Percentiles rank a stretch among this genome's conserved stretches.
These are phyloP conservation scores for Balearica regulorum DNA, from an alignment of 2,797 vertebrate genomes.

Conservation along the genomic window DNA sequence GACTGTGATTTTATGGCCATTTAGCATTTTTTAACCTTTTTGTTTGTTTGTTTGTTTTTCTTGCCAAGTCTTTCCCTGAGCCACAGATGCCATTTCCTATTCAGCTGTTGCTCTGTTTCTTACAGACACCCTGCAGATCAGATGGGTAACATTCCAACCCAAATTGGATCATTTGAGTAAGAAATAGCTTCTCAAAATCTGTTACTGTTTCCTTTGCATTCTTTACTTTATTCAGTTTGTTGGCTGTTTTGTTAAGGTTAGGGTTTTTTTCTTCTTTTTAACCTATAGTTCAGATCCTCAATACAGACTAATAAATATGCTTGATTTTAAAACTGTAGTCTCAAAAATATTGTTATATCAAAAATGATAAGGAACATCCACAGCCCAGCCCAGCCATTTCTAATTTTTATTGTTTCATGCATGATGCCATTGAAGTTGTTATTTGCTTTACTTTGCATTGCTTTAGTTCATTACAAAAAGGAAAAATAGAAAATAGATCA, in stretches of 20 bases:
- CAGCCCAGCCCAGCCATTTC: not conserved
- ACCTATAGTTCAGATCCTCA: not conserved
- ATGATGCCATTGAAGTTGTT: not conserved
- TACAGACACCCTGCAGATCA: constrained; percentile 51
- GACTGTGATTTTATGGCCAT: constrained; percentile 32
- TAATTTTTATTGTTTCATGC: not conserved
- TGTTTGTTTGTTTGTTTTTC: constrained; percentile 37
- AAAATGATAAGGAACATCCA: not conserved
- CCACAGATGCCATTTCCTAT: constrained; percentile 54
- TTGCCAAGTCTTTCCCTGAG: constrained; percentile 61
- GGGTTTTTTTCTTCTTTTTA: not conserved
- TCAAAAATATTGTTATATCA: not conserved
- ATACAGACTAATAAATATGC: not conserved
- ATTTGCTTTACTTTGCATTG: not conserved
- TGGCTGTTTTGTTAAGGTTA: not conserved
- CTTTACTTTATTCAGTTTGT: not conserved
- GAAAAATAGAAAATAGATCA: not conserved
- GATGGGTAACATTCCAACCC: constrained; percentile 37
- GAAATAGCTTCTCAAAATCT: constrained; percentile 47
- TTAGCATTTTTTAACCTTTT: constrained; percentile 51
- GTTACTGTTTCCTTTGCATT: constrained; percentile 6
- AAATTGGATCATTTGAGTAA: constrained; percentile 36
- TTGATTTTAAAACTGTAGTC: not conserved
- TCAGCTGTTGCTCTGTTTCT: constrained; percentile 62
- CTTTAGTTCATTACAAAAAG: not conserved